Percentiles rank a stretch among this genome's conserved stretches.
These are phyloP conservation scores for Gouania willdenowi DNA, from an alignment of 2,797 vertebrate genomes.

Conservation along the genomic window DNA sequence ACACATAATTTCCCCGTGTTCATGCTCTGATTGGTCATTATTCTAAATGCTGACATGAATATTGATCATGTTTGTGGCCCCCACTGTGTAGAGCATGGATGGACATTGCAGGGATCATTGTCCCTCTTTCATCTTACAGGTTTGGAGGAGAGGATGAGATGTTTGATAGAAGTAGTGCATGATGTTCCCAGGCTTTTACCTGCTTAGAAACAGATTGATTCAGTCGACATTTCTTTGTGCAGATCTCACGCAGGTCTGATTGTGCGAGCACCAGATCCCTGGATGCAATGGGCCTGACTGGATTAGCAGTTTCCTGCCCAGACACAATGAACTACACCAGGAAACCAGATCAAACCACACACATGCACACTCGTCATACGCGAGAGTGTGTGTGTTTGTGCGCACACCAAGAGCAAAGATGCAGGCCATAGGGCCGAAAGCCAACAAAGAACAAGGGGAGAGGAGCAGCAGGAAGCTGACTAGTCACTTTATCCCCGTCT, in stretches of 20 bases:
- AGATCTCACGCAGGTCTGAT: constrained; percentile 28
- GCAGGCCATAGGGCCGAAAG: constrained; percentile 53
- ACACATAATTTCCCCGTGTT: too few species aligned
- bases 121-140: too few species aligned
- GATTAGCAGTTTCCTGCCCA: constrained; percentile 67
- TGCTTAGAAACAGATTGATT: too few species aligned
- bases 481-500: constrained; percentile 61
- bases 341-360: constrained; percentile 61
- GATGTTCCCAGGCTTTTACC: too few species aligned
- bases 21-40: too few species aligned
- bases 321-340: constrained; percentile 57
- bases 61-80: too few species aligned
- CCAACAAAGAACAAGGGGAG: constrained; percentile 62
- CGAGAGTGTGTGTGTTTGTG: too few species aligned
- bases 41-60: too few species aligned
- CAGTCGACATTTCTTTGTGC: constrained; percentile 1
- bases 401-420: constrained; percentile 40
- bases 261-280: constrained; percentile 43
- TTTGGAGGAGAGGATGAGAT: too few species aligned
- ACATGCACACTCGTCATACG: constrained; percentile 22
- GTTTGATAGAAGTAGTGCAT: too few species aligned
- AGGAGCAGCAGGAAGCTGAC: constrained; percentile 65
- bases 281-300: constrained; percentile 45
- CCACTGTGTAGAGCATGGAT: too few species aligned
- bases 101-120: too few species aligned